These are phyloP conservation scores for Blomia tropicalis DNA, from an alignment of 2,888 invertebrate genomes.

Conservation along the genomic window DNA sequence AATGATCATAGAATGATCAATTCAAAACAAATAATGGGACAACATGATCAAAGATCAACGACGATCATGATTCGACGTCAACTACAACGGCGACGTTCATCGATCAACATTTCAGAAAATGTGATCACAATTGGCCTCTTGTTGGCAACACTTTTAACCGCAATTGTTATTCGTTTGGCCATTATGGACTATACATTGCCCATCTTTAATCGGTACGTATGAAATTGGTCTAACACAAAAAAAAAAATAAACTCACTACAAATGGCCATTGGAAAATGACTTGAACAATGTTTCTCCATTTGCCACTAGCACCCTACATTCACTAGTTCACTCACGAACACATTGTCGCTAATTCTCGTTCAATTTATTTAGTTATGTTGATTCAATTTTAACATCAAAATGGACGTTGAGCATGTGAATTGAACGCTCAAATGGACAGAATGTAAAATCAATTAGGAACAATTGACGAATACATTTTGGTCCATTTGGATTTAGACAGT, in stretches of 20 bases:
- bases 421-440: too few relatives aligned
- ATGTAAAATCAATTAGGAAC: too few relatives aligned
- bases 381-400: slow-evolving; percentile 8
- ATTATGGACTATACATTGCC: slow-evolving; percentile 9
- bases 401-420: too few relatives aligned
- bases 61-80: background rate
- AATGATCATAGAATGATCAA: background rate
- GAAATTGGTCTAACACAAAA: background rate
- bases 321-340: too few relatives aligned
- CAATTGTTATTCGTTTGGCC: background rate
- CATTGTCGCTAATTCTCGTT: background rate
- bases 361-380: slow-evolving; percentile 3
- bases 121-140: background rate
- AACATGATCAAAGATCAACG: background rate
- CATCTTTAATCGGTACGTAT: slow-evolving; percentile 10
- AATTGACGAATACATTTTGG: too few relatives aligned
- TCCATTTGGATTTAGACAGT: background rate
- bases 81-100: background rate
- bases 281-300: background rate
- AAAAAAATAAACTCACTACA: background rate
- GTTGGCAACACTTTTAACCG: background rate
- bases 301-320: too few relatives aligned
- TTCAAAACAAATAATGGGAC: background rate
- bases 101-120: background rate
- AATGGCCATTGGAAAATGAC: background rate